These are phyloP conservation scores for Acipenser oxyrinchus DNA, from an alignment of 2,797 vertebrate species.

Conservation along the genomic window DNA sequence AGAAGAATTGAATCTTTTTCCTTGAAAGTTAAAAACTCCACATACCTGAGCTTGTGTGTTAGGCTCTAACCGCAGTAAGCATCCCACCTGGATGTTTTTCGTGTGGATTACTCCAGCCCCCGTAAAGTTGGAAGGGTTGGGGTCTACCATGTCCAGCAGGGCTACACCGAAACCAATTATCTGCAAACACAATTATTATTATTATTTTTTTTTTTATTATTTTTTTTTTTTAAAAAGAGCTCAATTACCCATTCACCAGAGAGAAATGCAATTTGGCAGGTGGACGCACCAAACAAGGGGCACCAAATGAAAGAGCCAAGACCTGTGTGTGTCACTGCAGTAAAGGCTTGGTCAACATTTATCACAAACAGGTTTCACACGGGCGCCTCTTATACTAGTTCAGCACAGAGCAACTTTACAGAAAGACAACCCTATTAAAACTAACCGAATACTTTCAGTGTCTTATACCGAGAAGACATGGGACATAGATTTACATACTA, in stretches of 20 bases:
- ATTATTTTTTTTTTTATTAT: no score
- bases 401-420: no score
- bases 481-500: no score
- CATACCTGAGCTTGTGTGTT: slow-evolving; percentile 82
- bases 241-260: not conserved
- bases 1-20: not conserved
- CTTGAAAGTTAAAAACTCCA: not conserved
- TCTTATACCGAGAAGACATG: no score
- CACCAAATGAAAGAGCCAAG: no score
- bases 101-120: slow-evolving; percentile 88
- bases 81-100: slow-evolving; percentile 81
- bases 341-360: no score
- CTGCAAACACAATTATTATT: slow-evolving; percentile 44
- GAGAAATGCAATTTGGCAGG: not conserved
- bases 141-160: slow-evolving; percentile 78
- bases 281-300: no score
- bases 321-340: no score
- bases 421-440: no score
- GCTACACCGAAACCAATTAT: slow-evolving; percentile 87
- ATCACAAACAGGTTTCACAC: no score
- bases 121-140: slow-evolving; percentile 82
- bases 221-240: not conserved
- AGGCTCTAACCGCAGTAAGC: slow-evolving; percentile 82
- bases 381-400: no score
- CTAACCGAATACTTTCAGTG: no score